Base-by-base conservation (phyloP, 2,888 invertebrate species). In the Plebejus anna region DNA sequence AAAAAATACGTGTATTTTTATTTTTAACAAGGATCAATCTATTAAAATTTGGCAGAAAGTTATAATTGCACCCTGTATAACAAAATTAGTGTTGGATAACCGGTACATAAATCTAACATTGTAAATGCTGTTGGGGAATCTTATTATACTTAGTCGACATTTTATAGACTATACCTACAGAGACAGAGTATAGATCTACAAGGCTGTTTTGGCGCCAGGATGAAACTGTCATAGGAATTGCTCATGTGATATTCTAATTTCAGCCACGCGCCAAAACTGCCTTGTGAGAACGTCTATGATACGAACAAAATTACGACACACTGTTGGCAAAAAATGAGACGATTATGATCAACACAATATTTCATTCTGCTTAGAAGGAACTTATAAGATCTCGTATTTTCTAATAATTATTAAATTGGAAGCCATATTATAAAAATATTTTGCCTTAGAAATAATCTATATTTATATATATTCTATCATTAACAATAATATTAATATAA, bases 371-470 rank as follows among this genome's bases (percentile, higher is more conserved):
- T 59, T 59, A 7, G 22, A 22, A n/a, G 22, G n/a, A 59, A 59
- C 6, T 59, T 55, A 22, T 22, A 59, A 59, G 22, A 22, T 28
- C 11, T 61, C 61, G 22, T 28, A 11, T 61, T 28, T 61, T 28
- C 61, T 28, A 61, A 61, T 28, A 61, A 61, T 28, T 61, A 22
- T 11, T 9, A 28, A 28, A 28, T 28, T 61, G 61, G 28, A 61
- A 61, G 28, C 22, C 11, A 61, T 22, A 28, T 22, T 61, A 61
- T 61, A 61, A 61, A 61, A 61, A 61, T 61, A 61, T 61, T 61
- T 61, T 28, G 11, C 61, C 61, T 28, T 61, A 28, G 7, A 59
- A 28, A 28, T 61, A 9, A 61, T 28, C 11, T 28, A 22, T 22
- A 22, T n/a, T n/a, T 11, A 28, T 22, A 28, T 61, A 9, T 61